These are phyloP conservation scores for Amblyornis subalaris DNA, from an alignment of 2,113 vertebrate species.

Conservation along the genomic window DNA sequence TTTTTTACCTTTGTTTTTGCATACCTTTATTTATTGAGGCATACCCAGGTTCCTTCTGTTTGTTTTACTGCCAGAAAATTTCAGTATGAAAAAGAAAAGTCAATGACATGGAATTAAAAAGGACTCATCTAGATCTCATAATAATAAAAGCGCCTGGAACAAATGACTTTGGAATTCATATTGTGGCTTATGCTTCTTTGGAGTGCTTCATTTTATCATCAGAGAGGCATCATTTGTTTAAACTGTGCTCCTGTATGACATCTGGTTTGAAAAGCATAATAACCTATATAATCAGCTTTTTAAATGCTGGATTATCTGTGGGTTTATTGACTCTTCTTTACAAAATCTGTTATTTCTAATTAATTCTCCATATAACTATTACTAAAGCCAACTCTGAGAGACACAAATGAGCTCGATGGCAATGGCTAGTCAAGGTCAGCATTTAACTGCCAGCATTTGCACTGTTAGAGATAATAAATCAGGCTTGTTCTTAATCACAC, in stretches of 20 bases:
- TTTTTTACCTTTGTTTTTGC: not conserved
- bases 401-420: constrained; percentile 25
- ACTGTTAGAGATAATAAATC: constrained; percentile 36
- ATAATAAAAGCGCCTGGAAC: not conserved
- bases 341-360: constrained; percentile 56
- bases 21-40: not conserved
- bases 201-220: not conserved
- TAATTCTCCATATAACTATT: constrained; percentile 37
- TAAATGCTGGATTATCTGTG: constrained; percentile 51
- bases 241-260: constrained; percentile 37
- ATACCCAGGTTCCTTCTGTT: not conserved
- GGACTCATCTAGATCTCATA: not conserved
- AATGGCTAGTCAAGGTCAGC: constrained; percentile 47
- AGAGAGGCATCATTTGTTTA: constrained; percentile 21
- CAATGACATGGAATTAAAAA: not conserved
- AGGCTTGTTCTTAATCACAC: constrained; percentile 1
- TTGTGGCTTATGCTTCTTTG: not conserved
- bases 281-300: constrained; percentile 62
- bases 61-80: not conserved
- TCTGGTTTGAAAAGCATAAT: constrained; percentile 59
- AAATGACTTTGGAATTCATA: constrained; percentile 18
- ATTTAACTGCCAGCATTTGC: constrained; percentile 32
- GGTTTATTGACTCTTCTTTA: constrained; percentile 49
- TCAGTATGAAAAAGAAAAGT: not conserved
- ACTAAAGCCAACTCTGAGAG: constrained; percentile 20